Base-by-base conservation (phyloP, 2,113 vertebrate species). In the Canis aureus region DNA sequence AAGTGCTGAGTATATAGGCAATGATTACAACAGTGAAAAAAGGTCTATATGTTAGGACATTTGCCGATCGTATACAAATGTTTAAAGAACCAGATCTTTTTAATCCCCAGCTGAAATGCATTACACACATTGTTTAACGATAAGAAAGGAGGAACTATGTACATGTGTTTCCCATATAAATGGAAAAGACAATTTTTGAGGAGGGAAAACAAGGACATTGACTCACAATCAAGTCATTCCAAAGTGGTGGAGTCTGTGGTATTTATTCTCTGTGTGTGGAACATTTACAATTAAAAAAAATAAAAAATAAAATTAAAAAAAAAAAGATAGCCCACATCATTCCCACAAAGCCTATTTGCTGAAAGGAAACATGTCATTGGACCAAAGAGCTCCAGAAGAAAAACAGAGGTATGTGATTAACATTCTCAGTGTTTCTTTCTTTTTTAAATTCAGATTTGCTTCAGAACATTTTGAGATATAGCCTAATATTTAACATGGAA, bases 171-270 rank as follows among this genome's bases (percentile, higher is more conserved):
- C 88, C 95, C 85, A 59, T 81, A 64, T 78, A 91, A 85, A 69
- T 35, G 43, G 71, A 79, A 96, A 29, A 89, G 60, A 79, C 3
- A 1, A 16, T 55, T 67, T 81, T 67, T 81, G 73, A 85, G 49
- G 84, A 95, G 91, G 38, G 15, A 79, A 96, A 92, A 83, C 80
- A 92, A 90, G 84, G 81, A 51, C 79, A 73, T 1, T 73, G 89
- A 86, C 55, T 93, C 95, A 83, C 74, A 84, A 76, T 60, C 76
- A 96, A 89, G 59, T 91, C 83, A 35, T 95, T 93, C 86, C 87
- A 67, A 91, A 73, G 57, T 12, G 43, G 71, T 83, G 29, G 78
- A 91, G 55, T 55, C 69, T 78, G 79, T 43, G 82, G n/a, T 78
- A 53, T 95, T 94, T 82, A 89, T 62, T 90, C 81, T 69, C 16